Base-by-base conservation (phyloP, 2,888 invertebrate species). In the Heliconius ethilla region DNA sequence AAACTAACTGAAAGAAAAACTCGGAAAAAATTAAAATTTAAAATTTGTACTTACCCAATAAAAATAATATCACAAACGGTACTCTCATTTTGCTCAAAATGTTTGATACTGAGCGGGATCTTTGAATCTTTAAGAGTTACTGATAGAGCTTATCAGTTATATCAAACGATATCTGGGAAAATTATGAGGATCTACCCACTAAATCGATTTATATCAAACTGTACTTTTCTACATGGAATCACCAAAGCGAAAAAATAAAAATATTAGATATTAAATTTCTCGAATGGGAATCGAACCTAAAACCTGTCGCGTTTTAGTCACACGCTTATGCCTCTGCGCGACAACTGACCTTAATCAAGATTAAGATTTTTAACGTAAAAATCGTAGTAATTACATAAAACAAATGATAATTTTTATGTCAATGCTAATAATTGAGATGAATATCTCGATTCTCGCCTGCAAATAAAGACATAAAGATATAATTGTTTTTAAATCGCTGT, bases 131-230 rank as follows among this genome's bases (percentile, higher is more conserved):
- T 75, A 45, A 75, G 37, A 55, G 51, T 45, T 15, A 37, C 70
- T 67, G 80, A 76, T 80, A 75, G 73, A 73, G 62, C 37, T 75
- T 79, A 81, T 81, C 79, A 67, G 33, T 62, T 40, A 51, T 75
- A 72, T 75, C 66, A 72, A 37, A 27, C 59, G 40, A 51, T 75
- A 78, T 75, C 69, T 15, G 65, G 40, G 66, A 55, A 66, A 73
- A 55, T 27, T 51, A 66, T 72, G 22, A 22, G 55, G 25, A 40
- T 69, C 6, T 69, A 69, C n/a, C n/a, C n/a, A n/a, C n/a, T 15
- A 69, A 13, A 40, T 40, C 13, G 67, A n/a, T 25, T 66, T 22
- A 37, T 66, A 22, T 37, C 15, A 33, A 9, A 66, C 15, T 40
- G 25, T 40, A 40, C 67, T 25, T 69, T 9, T 51, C 22, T 51